Percentiles rank a stretch among this genome's conserved stretches.
These are phyloP conservation scores for Drosophila prosaltans DNA, from an alignment of 1,140 invertebrate species.

Conservation along the genomic window DNA sequence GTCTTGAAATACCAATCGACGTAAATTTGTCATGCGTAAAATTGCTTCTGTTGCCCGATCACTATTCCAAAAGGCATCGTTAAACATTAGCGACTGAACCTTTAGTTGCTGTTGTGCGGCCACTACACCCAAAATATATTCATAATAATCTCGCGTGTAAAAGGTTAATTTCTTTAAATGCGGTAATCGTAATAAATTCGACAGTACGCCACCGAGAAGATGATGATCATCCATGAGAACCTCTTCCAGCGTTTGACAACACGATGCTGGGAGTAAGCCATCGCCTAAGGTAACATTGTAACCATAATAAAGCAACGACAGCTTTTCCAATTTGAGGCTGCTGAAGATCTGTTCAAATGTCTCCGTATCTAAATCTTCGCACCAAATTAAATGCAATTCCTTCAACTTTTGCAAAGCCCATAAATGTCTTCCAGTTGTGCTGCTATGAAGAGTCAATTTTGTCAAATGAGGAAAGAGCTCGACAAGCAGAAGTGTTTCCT, in stretches of 20 bases:
- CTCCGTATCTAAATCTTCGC: conserved; percentile 40
- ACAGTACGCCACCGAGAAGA: conserved; percentile 33
- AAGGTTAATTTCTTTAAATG: conserved; percentile 25
- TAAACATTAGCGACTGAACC: conserved; percentile 51
- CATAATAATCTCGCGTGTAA: conserved; percentile 49
- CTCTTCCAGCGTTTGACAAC: conserved; percentile 22
- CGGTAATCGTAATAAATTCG: conserved; percentile 33
- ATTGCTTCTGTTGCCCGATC: conserved; percentile 22
- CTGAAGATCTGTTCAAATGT: conserved; percentile 25
- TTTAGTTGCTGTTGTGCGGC: conserved; percentile 19
- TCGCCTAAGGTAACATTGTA: conserved; percentile 25
- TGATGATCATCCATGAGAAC: conserved; percentile 50
- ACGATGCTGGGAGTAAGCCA: conserved; percentile 1
- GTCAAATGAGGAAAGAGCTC: conserved; percentile 46
- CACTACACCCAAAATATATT: conserved; percentile 26
- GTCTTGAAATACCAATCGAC: conserved; percentile 41
- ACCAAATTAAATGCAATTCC: conserved; percentile 56
- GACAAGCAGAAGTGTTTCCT: conserved; percentile 37
- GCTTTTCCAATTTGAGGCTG: conserved; percentile 47
- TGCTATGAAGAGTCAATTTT: conserved; percentile 31
- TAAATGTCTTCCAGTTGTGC: conserved; percentile 43
- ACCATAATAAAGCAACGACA: conserved; percentile 49
- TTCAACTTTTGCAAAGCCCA: conserved; percentile 34
- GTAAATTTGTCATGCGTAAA: conserved; percentile 39
- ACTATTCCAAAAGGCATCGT: conserved; percentile 59